A percentile compares a stretch with the other conserved stretches of the same genome.
These are phyloP conservation scores for Eremobia ochroleuca DNA, from an alignment of 2,888 invertebrate species.

Conservation along the genomic window DNA sequence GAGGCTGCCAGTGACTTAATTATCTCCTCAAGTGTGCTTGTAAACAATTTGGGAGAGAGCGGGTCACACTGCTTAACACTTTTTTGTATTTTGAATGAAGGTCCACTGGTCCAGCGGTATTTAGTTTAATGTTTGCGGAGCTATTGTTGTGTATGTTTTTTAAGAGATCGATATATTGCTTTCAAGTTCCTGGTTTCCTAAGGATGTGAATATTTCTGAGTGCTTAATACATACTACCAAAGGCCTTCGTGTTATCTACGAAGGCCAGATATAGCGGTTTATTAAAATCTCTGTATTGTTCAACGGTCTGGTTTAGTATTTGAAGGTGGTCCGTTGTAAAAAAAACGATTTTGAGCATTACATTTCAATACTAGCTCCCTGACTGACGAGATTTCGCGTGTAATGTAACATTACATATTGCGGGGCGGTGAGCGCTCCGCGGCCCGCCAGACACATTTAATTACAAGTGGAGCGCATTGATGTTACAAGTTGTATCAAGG, in stretches of 20 bases:
- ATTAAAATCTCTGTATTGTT: neutral
- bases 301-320: neutral
- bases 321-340: neutral
- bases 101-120: neutral
- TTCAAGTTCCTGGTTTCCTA: neutral
- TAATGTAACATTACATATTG: no score
- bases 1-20: neutral
- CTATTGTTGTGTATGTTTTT: neutral
- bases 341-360: no score
- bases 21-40: neutral
- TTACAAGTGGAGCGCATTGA: no score
- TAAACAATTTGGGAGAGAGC: neutral
- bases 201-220: neutral
- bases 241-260: neutral
- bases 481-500: no score
- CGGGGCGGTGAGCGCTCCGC: no score
- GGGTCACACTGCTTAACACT: neutral
- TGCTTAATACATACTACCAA: neutral
- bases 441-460: no score
- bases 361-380: no score
- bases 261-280: neutral
- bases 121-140: neutral
- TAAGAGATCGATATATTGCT: neutral
- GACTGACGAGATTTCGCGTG: no score
- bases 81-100: neutral